Evolutionary conservation across 2,797 vertebrate species (phyloP).

Genomic region (Prionace glauca): DNA sequence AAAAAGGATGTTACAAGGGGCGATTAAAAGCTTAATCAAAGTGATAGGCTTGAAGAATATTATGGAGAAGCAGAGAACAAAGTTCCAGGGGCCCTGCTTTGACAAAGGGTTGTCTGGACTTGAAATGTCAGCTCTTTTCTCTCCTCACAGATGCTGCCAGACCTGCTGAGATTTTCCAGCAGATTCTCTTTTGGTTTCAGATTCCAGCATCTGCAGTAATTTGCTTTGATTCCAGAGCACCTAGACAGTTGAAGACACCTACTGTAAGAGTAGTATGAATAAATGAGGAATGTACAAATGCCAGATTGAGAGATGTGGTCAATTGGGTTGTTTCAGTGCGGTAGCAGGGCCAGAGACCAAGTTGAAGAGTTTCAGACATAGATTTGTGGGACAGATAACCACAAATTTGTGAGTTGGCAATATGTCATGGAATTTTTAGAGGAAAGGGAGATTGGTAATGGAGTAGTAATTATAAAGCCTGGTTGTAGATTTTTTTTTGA

Average conservation of each 20-base stretch:
- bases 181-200: too few species aligned
- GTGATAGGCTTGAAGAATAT: neutral
- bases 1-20: neutral
- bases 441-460: neutral
- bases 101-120: too few species aligned
- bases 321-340: neutral
- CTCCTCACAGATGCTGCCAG: too few species aligned
- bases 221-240: neutral
- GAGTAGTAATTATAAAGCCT: neutral
- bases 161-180: too few species aligned
- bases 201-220: too few species aligned
- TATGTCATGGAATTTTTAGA: neutral
- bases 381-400: neutral
- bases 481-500: neutral
- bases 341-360: neutral
- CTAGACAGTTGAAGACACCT: neutral
- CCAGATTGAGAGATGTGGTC: neutral
- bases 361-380: neutral
- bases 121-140: too few species aligned
- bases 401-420: neutral
- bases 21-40: neutral
- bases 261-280: neutral
- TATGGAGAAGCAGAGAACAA: neutral
- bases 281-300: neutral
- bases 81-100: too few species aligned